Evolutionary conservation across 1,140 invertebrate genomes (phyloP), one percentile per base, ranked within the genome.

Genomic region (Hylyphantes graminicola): DNA sequence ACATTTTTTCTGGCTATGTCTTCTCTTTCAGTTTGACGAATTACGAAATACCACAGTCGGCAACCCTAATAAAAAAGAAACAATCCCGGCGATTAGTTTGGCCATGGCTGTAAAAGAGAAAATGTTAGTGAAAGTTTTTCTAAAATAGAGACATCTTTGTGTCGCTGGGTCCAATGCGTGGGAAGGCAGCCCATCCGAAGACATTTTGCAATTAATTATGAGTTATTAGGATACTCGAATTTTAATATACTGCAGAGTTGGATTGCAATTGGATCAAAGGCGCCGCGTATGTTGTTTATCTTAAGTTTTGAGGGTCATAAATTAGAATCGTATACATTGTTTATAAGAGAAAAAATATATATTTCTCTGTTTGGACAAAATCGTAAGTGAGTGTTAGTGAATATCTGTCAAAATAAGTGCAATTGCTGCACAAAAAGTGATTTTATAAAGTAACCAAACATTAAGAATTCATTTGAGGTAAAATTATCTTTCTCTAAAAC

Each of bases 71-170:
- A 35, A 35, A 35, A 35, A 35, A 5, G 35, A 35, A 35, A 51
- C 76, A 78, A 48, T 78, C 48, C 53, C 63, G 59, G 76, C 76
- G 67, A 78, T 78, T 78, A 78, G 67, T 65, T 19, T 19, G 15
- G 59, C 50, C 59, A 70, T 19, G 7, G 68, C 68, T 51, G 68
- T 57, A 74, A 74, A 57, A 74, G 72, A 17, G 51, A 80, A 80
- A 80, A 80, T 80, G 77, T 80, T 80, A 59, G 70, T 35, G 51
- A 54, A 70, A 80, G 19, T 51, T 12, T 77, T 78, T 78, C 35
- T 59, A 70, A 54, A 70, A 70, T 53, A n/a, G n/a, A n/a, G 50
- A 53, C 35, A 70, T 53, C 50, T 53, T 70, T 70, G 13, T 51
- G n/a, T 48, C 54, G 10, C 48, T 48, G 9, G 17, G 35, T 53